Percentiles rank a stretch among this genome's conserved stretches.
These are phyloP conservation scores for Lithosia quadra DNA, from an alignment of 2,888 invertebrate genomes.

Conservation along the genomic window DNA sequence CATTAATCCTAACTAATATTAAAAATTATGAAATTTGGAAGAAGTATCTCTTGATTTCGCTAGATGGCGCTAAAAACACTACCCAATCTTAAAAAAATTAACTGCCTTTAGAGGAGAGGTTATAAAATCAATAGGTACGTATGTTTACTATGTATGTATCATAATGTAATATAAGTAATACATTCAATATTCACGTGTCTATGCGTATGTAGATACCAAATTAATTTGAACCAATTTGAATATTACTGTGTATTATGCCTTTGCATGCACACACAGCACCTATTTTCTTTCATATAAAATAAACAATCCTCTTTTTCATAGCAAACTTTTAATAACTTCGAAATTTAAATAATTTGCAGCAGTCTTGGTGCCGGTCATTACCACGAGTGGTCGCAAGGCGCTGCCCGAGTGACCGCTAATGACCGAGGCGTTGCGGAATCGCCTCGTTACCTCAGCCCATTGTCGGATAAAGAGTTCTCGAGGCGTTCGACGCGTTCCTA, in stretches of 20 bases:
- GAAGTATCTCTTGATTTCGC: background rate
- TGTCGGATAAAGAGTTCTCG: slow-evolving; percentile 66
- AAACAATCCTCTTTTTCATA: background rate
- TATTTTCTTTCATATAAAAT: background rate
- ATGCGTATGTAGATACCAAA: too few relatives aligned
- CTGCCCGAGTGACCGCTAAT: slow-evolving; percentile 77
- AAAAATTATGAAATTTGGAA: too few relatives aligned
- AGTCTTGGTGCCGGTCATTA: slow-evolving; percentile 48
- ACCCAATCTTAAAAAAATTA: too few relatives aligned
- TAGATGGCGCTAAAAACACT: background rate
- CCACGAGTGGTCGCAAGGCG: slow-evolving; percentile 55
- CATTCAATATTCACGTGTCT: too few relatives aligned
- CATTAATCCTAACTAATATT: too few relatives aligned
- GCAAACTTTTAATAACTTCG: slow-evolving; percentile 15
- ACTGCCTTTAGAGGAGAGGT: too few relatives aligned
- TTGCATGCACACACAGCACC: too few relatives aligned
- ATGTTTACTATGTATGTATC: too few relatives aligned
- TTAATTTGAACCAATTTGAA: too few relatives aligned
- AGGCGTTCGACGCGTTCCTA: slow-evolving; percentile 54
- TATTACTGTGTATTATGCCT: too few relatives aligned
- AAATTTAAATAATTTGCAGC: slow-evolving; percentile 29
- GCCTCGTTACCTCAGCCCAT: slow-evolving; percentile 73
- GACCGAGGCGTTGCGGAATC: slow-evolving; percentile 68
- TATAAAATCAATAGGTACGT: too few relatives aligned
- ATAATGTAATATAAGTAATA: too few relatives aligned